A percentile compares a stretch with the other conserved stretches of the same genome.
Evolutionary conservation across 2,888 invertebrate species (phyloP).

Genomic region (Masnerella sp.): DNA sequence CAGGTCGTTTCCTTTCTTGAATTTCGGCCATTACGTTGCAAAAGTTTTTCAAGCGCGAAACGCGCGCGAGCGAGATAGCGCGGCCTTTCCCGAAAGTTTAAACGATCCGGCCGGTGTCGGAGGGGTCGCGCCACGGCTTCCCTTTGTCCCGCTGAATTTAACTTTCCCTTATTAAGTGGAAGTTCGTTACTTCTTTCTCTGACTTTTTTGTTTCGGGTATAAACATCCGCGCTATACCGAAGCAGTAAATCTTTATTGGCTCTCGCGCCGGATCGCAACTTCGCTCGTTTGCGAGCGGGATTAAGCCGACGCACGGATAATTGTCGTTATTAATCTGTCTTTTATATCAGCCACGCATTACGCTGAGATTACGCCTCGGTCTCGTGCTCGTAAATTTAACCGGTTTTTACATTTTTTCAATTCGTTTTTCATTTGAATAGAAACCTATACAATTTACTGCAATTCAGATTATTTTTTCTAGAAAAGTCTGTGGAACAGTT

Average conservation of each 20-base stretch:
- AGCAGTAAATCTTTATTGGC: constrained; percentile 47
- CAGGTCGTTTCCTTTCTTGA: constrained; percentile 59
- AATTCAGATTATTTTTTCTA: too few relatives aligned
- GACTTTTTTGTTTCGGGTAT: constrained; percentile 26
- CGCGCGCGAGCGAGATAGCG: constrained; percentile 57
- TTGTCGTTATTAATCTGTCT: constrained; percentile 40
- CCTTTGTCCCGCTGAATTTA: constrained; percentile 46
- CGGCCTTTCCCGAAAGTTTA: constrained; percentile 51
- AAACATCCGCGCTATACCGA: constrained; percentile 28
- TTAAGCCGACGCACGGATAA: constrained; percentile 33
- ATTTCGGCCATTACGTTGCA: constrained; percentile 58
- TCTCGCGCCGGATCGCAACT: constrained; percentile 26
- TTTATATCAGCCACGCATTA: constrained; percentile 43
- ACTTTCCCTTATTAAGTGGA: constrained; percentile 57
- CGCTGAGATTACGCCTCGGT: constrained; percentile 31
- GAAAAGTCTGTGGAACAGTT: too few relatives aligned
- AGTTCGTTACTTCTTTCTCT: constrained; percentile 44
- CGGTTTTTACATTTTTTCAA: too few relatives aligned
- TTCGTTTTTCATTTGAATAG: too few relatives aligned
- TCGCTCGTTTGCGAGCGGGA: constrained; percentile 19
- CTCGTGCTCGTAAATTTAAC: constrained; percentile 32
- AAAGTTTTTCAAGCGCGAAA: constrained; percentile 64
- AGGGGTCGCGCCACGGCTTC: constrained; percentile 41
- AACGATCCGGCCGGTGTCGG: constrained; percentile 43
- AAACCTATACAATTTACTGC: too few relatives aligned